Percentiles rank a stretch among this genome's conserved stretches.
These are phyloP conservation scores for Tragelaphus oryx DNA, from an alignment of 2,797 vertebrate species.

Conservation along the genomic window DNA sequence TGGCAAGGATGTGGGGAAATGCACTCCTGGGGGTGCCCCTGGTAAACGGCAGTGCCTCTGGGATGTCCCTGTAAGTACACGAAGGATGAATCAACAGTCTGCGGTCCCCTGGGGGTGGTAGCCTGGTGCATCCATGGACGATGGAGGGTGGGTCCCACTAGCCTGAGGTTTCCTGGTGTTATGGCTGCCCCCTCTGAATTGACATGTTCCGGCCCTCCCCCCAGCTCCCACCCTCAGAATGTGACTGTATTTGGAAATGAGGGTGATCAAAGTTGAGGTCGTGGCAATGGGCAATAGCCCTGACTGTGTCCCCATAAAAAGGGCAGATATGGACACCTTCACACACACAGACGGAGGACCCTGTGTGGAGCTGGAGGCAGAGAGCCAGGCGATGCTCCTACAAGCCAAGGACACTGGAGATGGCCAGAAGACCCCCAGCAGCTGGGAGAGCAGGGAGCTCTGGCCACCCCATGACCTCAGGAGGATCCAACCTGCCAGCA, in stretches of 20 bases:
- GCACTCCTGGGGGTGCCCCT: background rate
- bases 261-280: background rate
- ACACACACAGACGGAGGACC: rapidly evolving
- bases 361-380: background rate
- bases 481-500: background rate
- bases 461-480: rapidly evolving
- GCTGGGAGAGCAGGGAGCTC: background rate
- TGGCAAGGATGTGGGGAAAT: background rate
- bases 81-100: rapidly evolving
- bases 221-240: background rate
- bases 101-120: rapidly evolving
- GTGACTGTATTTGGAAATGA: background rate
- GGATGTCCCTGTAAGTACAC: background rate
- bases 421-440: rapidly evolving
- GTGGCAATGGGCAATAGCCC: background rate
- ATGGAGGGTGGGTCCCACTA: background rate
- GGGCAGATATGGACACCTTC: background rate
- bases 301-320: background rate
- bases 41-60: background rate
- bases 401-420: background rate
- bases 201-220: background rate
- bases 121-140: background rate
- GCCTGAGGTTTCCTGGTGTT: too few relatives aligned
- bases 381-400: rapidly evolving
- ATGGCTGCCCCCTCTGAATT: background rate